phyloP scores from a whole-genome alignment of 1,140 invertebrate species.

The Radopholus similis region DNA sequence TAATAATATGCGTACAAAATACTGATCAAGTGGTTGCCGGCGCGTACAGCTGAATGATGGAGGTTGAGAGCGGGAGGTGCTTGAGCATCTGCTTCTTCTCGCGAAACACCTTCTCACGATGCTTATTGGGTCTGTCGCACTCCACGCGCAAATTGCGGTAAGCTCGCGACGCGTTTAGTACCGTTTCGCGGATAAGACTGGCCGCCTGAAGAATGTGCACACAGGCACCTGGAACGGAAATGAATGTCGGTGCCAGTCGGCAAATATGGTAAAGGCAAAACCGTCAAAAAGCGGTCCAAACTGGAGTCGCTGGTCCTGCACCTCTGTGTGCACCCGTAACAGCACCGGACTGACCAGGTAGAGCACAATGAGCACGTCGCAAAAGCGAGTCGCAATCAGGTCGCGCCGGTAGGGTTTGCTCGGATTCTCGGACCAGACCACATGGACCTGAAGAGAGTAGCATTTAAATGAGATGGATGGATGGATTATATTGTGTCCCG shows the following conservation, averaged over 20 bases:
- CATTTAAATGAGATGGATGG: background rate
- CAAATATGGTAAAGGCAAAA: constrained; percentile 8
- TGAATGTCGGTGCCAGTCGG: constrained; percentile 67
- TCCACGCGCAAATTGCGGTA: constrained; percentile 46
- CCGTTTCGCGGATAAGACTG: constrained; percentile 74
- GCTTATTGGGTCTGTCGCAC: constrained; percentile 47
- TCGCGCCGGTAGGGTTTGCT: constrained; percentile 82
- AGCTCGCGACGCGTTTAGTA: constrained; percentile 54
- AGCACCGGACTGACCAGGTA: constrained; percentile 71
- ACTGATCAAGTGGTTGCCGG: background rate
- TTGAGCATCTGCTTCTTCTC: constrained; percentile 35
- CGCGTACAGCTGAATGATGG: constrained; percentile 31
- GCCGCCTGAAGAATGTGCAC: constrained; percentile 74
- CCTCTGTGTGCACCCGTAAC: constrained; percentile 51
- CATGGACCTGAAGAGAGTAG: constrained; percentile 69
- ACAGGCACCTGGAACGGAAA: background rate
- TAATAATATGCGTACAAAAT: too few species aligned
- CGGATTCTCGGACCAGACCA: constrained; percentile 94
- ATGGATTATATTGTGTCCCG: background rate
- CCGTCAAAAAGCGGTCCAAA: constrained; percentile 95
- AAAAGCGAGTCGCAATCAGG: constrained; percentile 97
- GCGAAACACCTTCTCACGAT: constrained; percentile 50
- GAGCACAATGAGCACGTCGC: constrained; percentile 93
- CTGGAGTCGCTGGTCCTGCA: constrained; percentile 72
- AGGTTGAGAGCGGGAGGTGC: constrained; percentile 37